Percentiles rank a stretch among this genome's conserved stretches.
Conservation (phyloP, 2,113 vertebrate species). For the Scomber japonicus region DNA sequence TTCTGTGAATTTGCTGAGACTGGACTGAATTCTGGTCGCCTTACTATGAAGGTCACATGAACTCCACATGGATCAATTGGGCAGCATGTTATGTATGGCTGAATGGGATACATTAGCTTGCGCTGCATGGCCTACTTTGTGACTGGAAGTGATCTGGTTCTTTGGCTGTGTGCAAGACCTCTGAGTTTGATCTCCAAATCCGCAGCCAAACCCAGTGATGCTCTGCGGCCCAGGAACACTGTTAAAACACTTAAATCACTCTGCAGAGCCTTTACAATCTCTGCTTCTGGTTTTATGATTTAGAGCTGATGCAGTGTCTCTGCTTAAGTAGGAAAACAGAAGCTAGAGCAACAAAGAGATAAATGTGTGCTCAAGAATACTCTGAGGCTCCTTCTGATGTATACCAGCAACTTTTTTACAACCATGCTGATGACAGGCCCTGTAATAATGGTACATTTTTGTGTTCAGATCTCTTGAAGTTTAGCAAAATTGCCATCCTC, state of each 20-base stretch:
- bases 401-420: slow-evolving; percentile 38
- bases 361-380: slow-evolving; percentile 53
- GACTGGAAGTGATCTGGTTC: slow-evolving; percentile 49
- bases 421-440: slow-evolving; percentile 55
- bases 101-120: slow-evolving; percentile 59
- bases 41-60: slow-evolving; percentile 58
- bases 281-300: slow-evolving; percentile 74
- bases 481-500: slow-evolving; percentile 61
- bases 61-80: slow-evolving; percentile 62
- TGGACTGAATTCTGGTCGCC: slow-evolving; percentile 31
- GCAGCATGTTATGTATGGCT: slow-evolving; percentile 52
- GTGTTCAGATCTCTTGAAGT: slow-evolving; percentile 67
- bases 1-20: slow-evolving; percentile 1
- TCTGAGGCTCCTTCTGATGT: slow-evolving; percentile 48
- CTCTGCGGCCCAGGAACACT: slow-evolving; percentile 60
- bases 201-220: slow-evolving; percentile 65
- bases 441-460: slow-evolving; percentile 59
- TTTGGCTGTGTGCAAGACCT: slow-evolving; percentile 47
- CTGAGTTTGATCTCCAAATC: slow-evolving; percentile 62
- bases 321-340: slow-evolving; percentile 72
- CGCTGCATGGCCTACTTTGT: slow-evolving; percentile 62
- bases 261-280: slow-evolving; percentile 54
- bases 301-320: slow-evolving; percentile 46
- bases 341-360: slow-evolving; percentile 60
- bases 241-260: slow-evolving; percentile 76